Conservation (phyloP, 2,888 invertebrate species). For the Epiblema foenella region DNA sequence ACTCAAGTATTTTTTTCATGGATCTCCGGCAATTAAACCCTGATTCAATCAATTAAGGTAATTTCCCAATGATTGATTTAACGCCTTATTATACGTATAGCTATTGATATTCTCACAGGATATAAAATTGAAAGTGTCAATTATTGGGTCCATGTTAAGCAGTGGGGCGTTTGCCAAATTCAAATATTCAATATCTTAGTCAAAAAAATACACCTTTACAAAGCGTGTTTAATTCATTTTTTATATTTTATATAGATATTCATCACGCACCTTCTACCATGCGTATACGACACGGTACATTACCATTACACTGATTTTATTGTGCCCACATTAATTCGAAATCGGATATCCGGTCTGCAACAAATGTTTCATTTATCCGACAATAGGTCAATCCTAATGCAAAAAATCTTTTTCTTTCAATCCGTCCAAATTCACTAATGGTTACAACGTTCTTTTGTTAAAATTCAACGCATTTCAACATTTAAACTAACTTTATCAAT, state of each 20-base stretch:
- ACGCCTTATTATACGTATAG: too few relatives aligned
- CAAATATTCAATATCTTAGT: too few relatives aligned
- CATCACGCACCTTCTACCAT: neutral
- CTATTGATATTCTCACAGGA: too few relatives aligned
- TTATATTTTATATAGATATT: neutral
- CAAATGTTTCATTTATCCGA: conserved; percentile 28
- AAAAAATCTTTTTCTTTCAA: conserved; percentile 31
- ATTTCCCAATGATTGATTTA: too few relatives aligned
- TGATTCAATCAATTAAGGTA: too few relatives aligned
- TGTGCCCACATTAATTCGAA: conserved; percentile 21
- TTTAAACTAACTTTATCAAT: conserved; percentile 9
- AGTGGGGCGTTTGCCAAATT: too few relatives aligned
- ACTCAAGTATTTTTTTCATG: too few relatives aligned
- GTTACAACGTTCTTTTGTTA: conserved; percentile 33
- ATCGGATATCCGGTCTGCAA: conserved; percentile 34
- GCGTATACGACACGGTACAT: conserved; percentile 6
- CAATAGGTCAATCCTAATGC: conserved; percentile 32
- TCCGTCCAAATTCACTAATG: conserved; percentile 30
- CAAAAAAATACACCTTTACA: too few relatives aligned
- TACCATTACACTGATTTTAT: conserved; percentile 7
- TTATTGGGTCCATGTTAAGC: too few relatives aligned
- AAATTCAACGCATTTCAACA: conserved; percentile 23
- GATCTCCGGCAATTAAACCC: too few relatives aligned
- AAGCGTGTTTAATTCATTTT: neutral
- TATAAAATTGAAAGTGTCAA: too few relatives aligned